phyloP scores from a whole-genome alignment of 1,140 invertebrate species.

The Acromyrmex charruanus region DNA sequence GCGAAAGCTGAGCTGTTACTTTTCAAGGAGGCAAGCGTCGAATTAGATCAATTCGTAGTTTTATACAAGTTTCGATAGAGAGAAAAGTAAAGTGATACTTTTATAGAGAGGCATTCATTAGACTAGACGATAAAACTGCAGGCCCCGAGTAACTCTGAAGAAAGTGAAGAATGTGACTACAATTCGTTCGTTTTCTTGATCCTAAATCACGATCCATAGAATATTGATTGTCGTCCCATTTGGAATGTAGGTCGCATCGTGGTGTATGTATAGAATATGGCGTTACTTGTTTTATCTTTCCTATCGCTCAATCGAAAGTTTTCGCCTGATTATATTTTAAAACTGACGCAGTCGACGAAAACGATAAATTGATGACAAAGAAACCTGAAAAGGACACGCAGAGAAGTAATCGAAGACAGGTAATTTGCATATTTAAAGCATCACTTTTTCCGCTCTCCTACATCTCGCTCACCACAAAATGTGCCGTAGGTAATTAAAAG shows the following conservation, averaged over 20 bases:
- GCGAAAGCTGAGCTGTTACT: not conserved
- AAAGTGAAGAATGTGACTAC: not conserved
- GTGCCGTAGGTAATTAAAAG: not conserved
- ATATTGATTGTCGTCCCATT: slow-evolving; percentile 15
- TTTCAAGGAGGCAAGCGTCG: not conserved
- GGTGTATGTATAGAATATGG: not conserved
- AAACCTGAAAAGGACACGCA: not conserved
- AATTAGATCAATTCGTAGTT: slow-evolving; percentile 7
- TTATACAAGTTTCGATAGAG: not conserved
- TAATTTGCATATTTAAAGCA: not conserved
- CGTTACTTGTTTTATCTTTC: slow-evolving; percentile 8
- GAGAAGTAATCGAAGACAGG: not conserved
- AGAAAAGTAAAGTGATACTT: not conserved
- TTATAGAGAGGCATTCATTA: not conserved
- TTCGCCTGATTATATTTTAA: not conserved
- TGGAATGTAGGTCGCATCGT: slow-evolving; percentile 40
- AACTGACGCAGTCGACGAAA: not conserved
- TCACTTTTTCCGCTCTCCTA: not conserved
- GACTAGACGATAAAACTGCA: not conserved
- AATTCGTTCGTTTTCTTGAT: slow-evolving; percentile 2
- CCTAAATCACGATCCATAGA: slow-evolving; percentile 37
- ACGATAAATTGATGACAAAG: not conserved
- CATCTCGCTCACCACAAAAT: not conserved
- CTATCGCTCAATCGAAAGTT: slow-evolving; percentile 17
- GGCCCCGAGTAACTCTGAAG: not conserved